Conservation (phyloP, 2,797 vertebrate species). For the Anolis apletophallus region DNA sequence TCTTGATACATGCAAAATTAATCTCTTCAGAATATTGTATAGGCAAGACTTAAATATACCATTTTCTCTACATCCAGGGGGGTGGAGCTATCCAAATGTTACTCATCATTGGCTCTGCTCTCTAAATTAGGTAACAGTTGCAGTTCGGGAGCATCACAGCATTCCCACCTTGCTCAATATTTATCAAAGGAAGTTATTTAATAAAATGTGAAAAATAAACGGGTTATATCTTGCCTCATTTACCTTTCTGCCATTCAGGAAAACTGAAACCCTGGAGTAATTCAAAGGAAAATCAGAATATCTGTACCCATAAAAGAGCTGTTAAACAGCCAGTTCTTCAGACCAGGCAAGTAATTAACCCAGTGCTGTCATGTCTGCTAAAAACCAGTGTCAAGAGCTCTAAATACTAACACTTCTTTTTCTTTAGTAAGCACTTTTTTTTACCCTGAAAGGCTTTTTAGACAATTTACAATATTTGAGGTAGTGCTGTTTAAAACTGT, state of each 20-base stretch:
- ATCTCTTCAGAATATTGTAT: no score
- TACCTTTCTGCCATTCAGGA: constrained; percentile 76
- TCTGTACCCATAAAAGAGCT: constrained; percentile 79
- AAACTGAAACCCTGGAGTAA: constrained; percentile 89
- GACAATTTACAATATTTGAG: no score
- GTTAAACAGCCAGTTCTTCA: constrained; percentile 88
- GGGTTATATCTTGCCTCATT: constrained; percentile 14
- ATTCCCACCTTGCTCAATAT: neutral
- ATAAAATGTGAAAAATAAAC: neutral
- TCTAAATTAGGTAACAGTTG: neutral
- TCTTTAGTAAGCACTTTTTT: no score
- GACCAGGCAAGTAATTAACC: constrained; percentile 81
- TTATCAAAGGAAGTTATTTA: neutral
- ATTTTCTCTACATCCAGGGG: no score
- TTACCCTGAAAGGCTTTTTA: no score
- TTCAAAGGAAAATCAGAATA: constrained; percentile 80
- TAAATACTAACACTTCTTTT: neutral
- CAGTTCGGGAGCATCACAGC: neutral
- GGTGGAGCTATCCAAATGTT: no score
- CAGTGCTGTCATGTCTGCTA: neutral
- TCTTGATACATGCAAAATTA: no score
- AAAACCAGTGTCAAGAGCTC: neutral
- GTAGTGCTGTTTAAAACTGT: no score
- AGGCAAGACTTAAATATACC: no score
- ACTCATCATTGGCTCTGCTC: neutral